phyloP scores from a whole-genome alignment of 2,797 vertebrate species.

The Spheniscus humboldti region DNA sequence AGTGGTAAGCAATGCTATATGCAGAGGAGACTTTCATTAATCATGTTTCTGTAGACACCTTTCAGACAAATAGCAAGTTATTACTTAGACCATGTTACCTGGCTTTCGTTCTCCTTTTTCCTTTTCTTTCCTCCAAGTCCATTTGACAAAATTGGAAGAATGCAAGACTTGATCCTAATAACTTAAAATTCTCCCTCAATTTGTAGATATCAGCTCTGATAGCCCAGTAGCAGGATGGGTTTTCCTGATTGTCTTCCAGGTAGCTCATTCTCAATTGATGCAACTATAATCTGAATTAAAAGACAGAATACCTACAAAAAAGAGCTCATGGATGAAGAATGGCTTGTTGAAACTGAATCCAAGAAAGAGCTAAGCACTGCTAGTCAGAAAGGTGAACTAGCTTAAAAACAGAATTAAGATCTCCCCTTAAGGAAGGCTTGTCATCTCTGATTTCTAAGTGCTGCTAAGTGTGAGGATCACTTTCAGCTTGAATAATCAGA shows the following conservation, averaged over 20 bases:
- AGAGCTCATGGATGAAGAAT: background rate
- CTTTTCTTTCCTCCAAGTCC: background rate
- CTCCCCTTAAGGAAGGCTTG: background rate
- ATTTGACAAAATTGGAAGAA: background rate
- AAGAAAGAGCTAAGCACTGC: background rate
- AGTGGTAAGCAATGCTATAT: background rate
- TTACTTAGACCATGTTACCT: background rate
- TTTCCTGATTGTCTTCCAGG: background rate
- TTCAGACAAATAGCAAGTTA: background rate
- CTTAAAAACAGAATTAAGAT: background rate
- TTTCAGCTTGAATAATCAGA: background rate
- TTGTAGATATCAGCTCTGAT: background rate
- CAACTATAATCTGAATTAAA: background rate
- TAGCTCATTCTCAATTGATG: background rate
- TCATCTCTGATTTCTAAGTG: background rate
- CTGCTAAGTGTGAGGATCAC: background rate
- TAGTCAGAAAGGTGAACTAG: background rate
- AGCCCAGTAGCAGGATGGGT: background rate
- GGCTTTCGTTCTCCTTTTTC: background rate
- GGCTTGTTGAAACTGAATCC: background rate
- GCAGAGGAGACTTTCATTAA: background rate
- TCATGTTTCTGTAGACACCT: background rate
- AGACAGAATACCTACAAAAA: background rate
- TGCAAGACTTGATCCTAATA: background rate
- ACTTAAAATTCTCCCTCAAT: no score